Evolutionary conservation across 2,113 vertebrate species (phyloP).

Genomic region (Crotalus helleri): DNA sequence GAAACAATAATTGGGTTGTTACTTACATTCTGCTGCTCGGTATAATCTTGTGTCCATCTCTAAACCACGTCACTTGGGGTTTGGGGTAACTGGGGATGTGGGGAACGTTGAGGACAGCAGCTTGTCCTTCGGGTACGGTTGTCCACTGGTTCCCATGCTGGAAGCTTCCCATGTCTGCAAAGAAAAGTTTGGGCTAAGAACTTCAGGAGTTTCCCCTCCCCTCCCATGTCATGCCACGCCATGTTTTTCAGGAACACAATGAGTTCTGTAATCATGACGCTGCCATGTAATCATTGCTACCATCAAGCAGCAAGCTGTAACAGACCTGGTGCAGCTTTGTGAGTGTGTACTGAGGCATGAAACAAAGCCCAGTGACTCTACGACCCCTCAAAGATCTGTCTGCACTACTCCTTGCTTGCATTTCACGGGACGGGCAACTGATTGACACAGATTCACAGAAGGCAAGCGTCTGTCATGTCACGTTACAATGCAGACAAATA

Average conservation of each 20-base stretch:
- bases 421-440: neutral
- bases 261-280: neutral
- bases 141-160: conserved; percentile 73
- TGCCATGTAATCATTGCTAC: neutral
- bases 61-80: conserved; percentile 91
- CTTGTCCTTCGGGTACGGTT: conserved; percentile 77
- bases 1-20: neutral
- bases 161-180: conserved; percentile 84
- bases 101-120: conserved; percentile 77
- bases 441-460: neutral
- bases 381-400: neutral
- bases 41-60: conserved; percentile 92
- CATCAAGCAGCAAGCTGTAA: neutral
- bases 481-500: neutral
- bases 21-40: conserved; percentile 90
- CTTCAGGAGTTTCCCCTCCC: neutral
- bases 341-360: neutral
- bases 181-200: conserved; percentile 23
- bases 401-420: rapidly evolving
- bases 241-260: neutral
- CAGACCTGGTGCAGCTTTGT: neutral
- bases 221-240: neutral
- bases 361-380: neutral
- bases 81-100: conserved; percentile 78
- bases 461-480: neutral